Evolutionary conservation across 1,140 invertebrate species (phyloP), one percentile per base, ranked within the genome.

Genomic region (Agraylea sexmaculata): DNA sequence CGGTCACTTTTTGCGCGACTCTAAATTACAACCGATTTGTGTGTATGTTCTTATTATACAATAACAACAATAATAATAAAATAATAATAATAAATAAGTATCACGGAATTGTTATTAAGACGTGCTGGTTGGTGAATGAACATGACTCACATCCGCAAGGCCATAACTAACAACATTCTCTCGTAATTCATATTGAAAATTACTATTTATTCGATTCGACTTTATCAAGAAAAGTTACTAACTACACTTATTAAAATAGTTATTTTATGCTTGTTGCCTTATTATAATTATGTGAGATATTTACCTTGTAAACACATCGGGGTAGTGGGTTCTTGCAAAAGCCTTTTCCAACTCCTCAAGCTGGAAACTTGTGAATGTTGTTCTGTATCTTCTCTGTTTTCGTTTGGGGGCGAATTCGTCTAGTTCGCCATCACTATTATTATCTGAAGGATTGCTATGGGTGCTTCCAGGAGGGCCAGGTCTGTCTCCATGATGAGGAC

Each of bases 301-400:
- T 67, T 71, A 95, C 84, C 92, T 84, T 16, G 90, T 96, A 66
- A 96, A 97, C 1, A 97, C 92, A 65, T 98, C 93, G 13, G 93
- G 93, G 66, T 96, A 97, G 65, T 97, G 93, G 3, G 92, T 96
- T 52, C 91, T 78, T 1, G 89, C 85, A 64, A 98, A 98, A 0
- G 91, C 91, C 61, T 95, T 96, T 60, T 98, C 93, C 43, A 98
- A 67, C 63, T 97, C 93, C 57, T 96, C 92, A 37, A 97, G 67
- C 62, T 96, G 91, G 57, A 88, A 92, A 53, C 86, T 90, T 5
- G 89, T 94, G 63, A 94, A 94, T 23, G 91, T 94, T 2, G 91
- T 94, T 39, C 91, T 70, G 59, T 94, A 94, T 27, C 90, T 64
- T 2, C 90, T 69, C 54, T 94, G 90, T 56, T 94, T 95, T 46